These are phyloP conservation scores for Pachycephus smyrnensis DNA, from an alignment of 2,888 invertebrate species.

Conservation along the genomic window DNA sequence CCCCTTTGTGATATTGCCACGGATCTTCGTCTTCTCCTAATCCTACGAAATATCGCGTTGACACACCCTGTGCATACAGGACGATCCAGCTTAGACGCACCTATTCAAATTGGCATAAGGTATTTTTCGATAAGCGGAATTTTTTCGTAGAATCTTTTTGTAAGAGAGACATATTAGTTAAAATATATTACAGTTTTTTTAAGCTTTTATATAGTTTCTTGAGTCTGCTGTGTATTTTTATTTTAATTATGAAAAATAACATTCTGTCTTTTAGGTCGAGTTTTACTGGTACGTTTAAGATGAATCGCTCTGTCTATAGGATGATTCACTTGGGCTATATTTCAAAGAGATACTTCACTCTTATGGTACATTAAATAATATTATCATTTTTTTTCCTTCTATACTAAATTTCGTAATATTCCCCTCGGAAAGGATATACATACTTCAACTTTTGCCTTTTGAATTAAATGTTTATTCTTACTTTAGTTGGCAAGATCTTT, in stretches of 20 bases:
- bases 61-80: not conserved
- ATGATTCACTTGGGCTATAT: not conserved
- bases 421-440: not conserved
- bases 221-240: not conserved
- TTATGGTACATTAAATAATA: not conserved
- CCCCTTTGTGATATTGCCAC: not conserved
- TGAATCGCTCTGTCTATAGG: not conserved
- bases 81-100: too few species aligned
- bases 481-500: slow-evolving; percentile 5
- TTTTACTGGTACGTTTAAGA: not conserved
- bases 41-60: not conserved
- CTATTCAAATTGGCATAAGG: too few species aligned
- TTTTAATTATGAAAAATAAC: not conserved
- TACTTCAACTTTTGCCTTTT: not conserved
- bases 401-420: not conserved
- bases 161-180: not conserved
- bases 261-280: not conserved
- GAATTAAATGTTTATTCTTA: not conserved
- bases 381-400: not conserved
- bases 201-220: not conserved
- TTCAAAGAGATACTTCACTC: not conserved
- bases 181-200: not conserved
- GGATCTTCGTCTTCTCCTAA: not conserved
- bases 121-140: not conserved
- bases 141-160: not conserved